Evolutionary conservation across 2,888 invertebrate species (phyloP).

Genomic region (Brassicogethes aeneus): DNA sequence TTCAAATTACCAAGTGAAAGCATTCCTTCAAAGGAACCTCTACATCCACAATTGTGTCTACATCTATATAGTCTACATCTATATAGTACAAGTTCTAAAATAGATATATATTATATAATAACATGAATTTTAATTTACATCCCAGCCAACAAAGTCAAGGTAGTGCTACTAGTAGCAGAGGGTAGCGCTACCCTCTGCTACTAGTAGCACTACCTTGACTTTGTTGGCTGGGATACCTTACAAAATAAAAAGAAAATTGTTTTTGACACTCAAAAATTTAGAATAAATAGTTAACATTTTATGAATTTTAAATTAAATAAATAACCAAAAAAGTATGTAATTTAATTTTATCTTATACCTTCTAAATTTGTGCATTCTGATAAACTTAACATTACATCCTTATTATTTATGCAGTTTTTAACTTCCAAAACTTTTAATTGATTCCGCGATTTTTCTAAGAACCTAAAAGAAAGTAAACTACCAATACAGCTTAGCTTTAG

Average conservation of each 20-base stretch:
- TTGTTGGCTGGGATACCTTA: too few relatives aligned
- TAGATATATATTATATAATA: constrained; percentile 4
- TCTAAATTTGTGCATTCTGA: constrained; percentile 25
- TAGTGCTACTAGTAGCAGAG: too few relatives aligned
- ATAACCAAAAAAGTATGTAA: background rate
- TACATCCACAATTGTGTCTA: too few relatives aligned
- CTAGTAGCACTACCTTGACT: too few relatives aligned
- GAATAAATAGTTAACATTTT: too few relatives aligned
- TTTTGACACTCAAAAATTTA: too few relatives aligned
- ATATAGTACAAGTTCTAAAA: constrained; percentile 21
- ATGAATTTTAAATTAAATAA: too few relatives aligned
- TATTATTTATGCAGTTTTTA: constrained; percentile 26
- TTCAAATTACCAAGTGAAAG: constrained; percentile 19
- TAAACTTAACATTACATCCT: constrained; percentile 20
- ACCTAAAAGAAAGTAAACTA: constrained; percentile 15
- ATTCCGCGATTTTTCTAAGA: constrained; percentile 25
- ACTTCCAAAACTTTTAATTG: constrained; percentile 21
- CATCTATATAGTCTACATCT: too few relatives aligned
- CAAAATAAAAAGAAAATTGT: too few relatives aligned
- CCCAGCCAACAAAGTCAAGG: too few relatives aligned
- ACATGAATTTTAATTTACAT: constrained; percentile 2
- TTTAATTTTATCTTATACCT: constrained; percentile 18
- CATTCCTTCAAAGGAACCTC: constrained; percentile 24
- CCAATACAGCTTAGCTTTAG: too few relatives aligned
- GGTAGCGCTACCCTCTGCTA: too few relatives aligned